Conservation (phyloP, 2,113 vertebrate genomes). For the Brachyhypopomus occidentalis region DNA sequence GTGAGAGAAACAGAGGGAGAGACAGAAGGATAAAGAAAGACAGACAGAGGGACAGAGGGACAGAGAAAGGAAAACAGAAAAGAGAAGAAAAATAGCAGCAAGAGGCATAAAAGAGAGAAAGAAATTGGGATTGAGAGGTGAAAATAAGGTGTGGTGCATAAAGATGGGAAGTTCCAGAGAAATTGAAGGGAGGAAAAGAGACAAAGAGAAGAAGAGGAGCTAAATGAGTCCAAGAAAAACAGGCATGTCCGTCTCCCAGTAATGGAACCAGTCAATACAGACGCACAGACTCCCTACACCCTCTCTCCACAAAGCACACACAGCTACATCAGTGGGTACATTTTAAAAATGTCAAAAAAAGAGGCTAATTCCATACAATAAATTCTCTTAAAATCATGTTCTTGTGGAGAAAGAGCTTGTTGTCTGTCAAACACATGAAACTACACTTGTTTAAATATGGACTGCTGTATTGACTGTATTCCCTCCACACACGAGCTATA, state of each 20-base stretch:
- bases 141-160: background rate
- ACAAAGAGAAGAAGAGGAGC: conserved; percentile 47
- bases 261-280: conserved; percentile 62
- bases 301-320: conserved; percentile 42
- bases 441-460: background rate
- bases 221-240: conserved; percentile 44
- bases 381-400: background rate
- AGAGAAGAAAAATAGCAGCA: background rate
- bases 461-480: conserved; percentile 23
- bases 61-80: conserved; percentile 45
- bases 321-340: too few relatives aligned
- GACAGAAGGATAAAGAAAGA: conserved; percentile 23
- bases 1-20: conserved; percentile 11
- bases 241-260: conserved; percentile 57
- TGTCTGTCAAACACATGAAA: conserved; percentile 37
- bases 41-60: background rate
- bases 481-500: conserved; percentile 31
- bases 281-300: conserved; percentile 34
- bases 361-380: background rate
- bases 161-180: conserved; percentile 19
- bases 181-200: background rate
- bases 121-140: background rate
- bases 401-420: conserved; percentile 45
- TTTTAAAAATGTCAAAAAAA: background rate
- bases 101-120: background rate